Base-by-base conservation (phyloP, 1,140 invertebrate species). In the Lordiphosa collinella region DNA sequence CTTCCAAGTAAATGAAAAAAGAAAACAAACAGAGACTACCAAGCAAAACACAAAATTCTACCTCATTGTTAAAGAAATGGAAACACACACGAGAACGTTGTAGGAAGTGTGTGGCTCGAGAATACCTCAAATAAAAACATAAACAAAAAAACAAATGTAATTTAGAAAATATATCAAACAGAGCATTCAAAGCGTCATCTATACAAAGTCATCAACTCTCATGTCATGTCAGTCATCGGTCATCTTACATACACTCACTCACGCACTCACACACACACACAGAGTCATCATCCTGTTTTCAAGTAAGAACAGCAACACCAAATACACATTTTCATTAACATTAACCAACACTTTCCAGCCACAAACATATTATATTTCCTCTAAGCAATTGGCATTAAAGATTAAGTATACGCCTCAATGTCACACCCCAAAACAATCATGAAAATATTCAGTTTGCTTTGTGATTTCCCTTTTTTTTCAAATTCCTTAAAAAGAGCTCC, bases 401-500 rank as follows among this genome's bases (percentile, higher is more conserved):
- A 32, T 49, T 52, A 43, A 52, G 22, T 37, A 47, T 50, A 44
- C 12, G 52, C 50, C 14, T 41, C 48, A 18, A 58, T 59, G 61
- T 52, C 25, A 68, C 18, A 53, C 49, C 32, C 47, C 47, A 51
- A 58, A 58, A 53, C 73, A 72, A 76, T 72, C 73, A 78, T 76
- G 59, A 43, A 46, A 35, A 54, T 7, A 43, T 11, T 2, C 31
- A 36, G 55, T 54, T 72, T 65, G 4, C 51, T 84, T 82, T 82
- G 76, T 47, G 56, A n/a, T 51, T 76, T 84, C 59, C n/a, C 6
- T 34, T 63, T 61, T 55, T 59, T 61, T 46, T 84, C 63, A 38
- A 57, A 63, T 85, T 76, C 67, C 62, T 70, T 68, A 49, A 87
- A 86, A 85, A 87, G 84, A 87, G 84, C 84, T 87, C 84, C 76